phyloP scores from a whole-genome alignment of 2,888 invertebrate species.

The Amphipoea oculea region DNA sequence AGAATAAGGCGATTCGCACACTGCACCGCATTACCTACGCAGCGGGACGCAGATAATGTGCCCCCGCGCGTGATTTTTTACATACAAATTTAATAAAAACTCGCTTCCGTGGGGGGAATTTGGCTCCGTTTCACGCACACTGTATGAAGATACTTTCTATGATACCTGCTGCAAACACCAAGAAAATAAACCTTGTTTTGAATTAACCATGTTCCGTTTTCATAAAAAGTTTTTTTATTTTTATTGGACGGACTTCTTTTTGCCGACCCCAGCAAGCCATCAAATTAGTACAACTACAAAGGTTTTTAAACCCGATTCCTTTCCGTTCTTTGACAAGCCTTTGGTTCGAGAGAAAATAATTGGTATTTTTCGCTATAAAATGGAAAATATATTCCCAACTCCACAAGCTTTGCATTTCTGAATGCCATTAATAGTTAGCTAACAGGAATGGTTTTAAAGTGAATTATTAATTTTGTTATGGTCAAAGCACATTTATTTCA shows the following conservation, averaged over 20 bases:
- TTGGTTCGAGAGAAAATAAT: constrained; percentile 38
- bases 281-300: constrained; percentile 35
- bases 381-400: constrained; percentile 10
- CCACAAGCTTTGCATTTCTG: constrained; percentile 22
- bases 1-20: too few species aligned
- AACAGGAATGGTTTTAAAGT: neutral
- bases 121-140: too few species aligned
- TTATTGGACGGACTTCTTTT: neutral
- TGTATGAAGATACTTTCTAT: neutral
- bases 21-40: too few species aligned
- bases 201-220: neutral
- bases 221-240: neutral
- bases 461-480: neutral
- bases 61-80: too few species aligned
- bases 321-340: constrained; percentile 44
- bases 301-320: constrained; percentile 28
- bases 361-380: constrained; percentile 29
- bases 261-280: constrained; percentile 3
- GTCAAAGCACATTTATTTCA: neutral
- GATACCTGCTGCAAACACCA: neutral
- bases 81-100: too few species aligned
- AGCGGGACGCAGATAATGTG: too few species aligned
- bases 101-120: too few species aligned
- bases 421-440: neutral
- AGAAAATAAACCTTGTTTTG: constrained; percentile 9